Evolutionary conservation across 2,888 invertebrate species (phyloP).

Genomic region (Andricus quercusramuli): DNA sequence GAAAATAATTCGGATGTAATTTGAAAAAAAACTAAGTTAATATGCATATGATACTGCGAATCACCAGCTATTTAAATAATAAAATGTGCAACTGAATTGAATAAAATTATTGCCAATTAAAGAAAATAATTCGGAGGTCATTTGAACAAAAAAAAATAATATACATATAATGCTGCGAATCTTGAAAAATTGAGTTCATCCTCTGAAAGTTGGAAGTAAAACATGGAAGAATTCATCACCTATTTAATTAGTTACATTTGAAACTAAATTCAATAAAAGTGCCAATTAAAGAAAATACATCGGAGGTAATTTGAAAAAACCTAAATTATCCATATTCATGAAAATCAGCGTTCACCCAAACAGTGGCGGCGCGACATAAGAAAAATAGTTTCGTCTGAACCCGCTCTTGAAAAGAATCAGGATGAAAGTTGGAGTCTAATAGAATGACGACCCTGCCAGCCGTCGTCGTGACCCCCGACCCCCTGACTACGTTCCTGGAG

Average conservation of each 20-base stretch:
- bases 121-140: background rate
- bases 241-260: background rate
- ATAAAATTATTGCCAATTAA: background rate
- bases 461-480: conserved; percentile 67
- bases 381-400: conserved; percentile 14
- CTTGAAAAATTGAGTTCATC: too few relatives aligned
- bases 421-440: conserved; percentile 57
- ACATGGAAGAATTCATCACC: too few relatives aligned
- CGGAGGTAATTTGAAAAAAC: background rate
- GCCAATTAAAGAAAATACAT: background rate
- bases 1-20: background rate
- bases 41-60: too few relatives aligned
- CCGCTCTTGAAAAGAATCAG: background rate
- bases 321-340: background rate
- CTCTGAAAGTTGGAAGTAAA: too few relatives aligned
- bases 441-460: conserved; percentile 69
- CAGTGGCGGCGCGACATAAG: background rate
- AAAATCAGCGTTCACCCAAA: background rate
- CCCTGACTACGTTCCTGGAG: conserved; percentile 63
- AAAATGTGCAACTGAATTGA: background rate
- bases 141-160: background rate
- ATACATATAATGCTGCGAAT: too few relatives aligned
- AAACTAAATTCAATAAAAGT: background rate
- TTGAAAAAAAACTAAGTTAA: background rate
- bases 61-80: background rate